phyloP scores from a whole-genome alignment of 2,113 vertebrate species.

The Lichenostomus cassidix region DNA sequence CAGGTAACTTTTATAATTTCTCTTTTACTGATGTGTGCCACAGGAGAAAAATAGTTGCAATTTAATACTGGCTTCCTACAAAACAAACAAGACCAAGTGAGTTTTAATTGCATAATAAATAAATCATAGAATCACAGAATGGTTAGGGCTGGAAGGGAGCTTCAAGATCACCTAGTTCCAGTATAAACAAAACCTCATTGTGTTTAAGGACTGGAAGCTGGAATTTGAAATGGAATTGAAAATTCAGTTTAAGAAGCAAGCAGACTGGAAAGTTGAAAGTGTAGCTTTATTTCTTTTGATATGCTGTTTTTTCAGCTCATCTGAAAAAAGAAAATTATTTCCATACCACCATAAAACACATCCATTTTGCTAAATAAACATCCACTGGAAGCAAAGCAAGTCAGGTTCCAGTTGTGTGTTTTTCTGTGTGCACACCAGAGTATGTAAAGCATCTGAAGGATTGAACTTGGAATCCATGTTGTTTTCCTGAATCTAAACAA shows the following conservation, averaged over 20 bases:
- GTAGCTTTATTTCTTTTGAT: neutral
- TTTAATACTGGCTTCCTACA: neutral
- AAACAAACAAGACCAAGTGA: neutral
- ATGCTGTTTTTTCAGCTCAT: neutral
- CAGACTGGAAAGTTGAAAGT: neutral
- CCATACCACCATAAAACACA: neutral
- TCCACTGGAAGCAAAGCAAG: neutral
- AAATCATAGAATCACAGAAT: neutral
- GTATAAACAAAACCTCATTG: neutral
- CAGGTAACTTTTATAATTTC: conserved; percentile 77
- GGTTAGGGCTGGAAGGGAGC: neutral
- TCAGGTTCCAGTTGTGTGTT: neutral
- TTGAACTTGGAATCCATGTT: neutral
- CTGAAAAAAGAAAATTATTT: neutral
- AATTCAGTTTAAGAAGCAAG: neutral
- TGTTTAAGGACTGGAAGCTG: neutral
- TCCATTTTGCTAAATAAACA: neutral
- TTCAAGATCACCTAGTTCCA: neutral
- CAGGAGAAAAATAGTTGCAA: neutral
- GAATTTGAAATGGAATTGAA: neutral
- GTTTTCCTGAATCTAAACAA: neutral
- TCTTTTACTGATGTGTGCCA: neutral
- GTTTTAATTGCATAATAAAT: neutral
- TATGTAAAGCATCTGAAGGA: neutral
- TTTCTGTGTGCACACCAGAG: neutral